Base-by-base conservation (phyloP, 2,113 vertebrate species). In the Brachypodius melanocephalos region DNA sequence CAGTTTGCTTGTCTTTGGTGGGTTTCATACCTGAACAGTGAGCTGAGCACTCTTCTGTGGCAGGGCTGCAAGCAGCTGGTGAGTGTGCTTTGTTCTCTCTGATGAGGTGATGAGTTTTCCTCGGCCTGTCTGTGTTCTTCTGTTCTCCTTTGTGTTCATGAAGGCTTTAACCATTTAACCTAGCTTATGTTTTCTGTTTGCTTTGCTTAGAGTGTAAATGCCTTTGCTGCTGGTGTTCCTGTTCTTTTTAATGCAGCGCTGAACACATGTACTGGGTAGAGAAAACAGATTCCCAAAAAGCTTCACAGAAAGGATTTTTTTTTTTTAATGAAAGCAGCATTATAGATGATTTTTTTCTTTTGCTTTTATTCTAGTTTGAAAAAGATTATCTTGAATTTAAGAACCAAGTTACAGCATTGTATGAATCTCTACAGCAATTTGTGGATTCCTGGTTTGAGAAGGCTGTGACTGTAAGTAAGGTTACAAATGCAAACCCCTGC, bases 331-430 rank as follows among this genome's bases (percentile, higher is more conserved):
- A 68, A 89, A 68, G 17, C 31, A 38, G 17, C 13, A 9, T 18
- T 54, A 17, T 2, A 49, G 32, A 6, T 54, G 0, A 22, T 46
- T 73, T 62, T 72, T 77, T 76, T 74, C 5, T 51, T 82, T 85
- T 71, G 31, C 21, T 43, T 3, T 81, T 68, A 40, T 92, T 95
- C 58, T 89, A 99, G 98, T 99, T 99, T 98, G 98, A 99, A 92
- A 97, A 97, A 84, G 98, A 98, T 95, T 98, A 98, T 42, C 58
- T 95, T 76, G 98, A 98, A 65, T 98, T 99, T 96, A 98, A 97
- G 97, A 88, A 93, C 59, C 98, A 98, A 95, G 96, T 98, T 61
- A 97, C 98, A 92, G 76, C 63, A 65, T 62, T 99, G 76, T 98
- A 98, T 9, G 97, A 97, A 78, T 98, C 98, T 48, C 76, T 99